Conservation (phyloP, 2,113 vertebrate genomes). For the Sakesphorus luctuosus region DNA sequence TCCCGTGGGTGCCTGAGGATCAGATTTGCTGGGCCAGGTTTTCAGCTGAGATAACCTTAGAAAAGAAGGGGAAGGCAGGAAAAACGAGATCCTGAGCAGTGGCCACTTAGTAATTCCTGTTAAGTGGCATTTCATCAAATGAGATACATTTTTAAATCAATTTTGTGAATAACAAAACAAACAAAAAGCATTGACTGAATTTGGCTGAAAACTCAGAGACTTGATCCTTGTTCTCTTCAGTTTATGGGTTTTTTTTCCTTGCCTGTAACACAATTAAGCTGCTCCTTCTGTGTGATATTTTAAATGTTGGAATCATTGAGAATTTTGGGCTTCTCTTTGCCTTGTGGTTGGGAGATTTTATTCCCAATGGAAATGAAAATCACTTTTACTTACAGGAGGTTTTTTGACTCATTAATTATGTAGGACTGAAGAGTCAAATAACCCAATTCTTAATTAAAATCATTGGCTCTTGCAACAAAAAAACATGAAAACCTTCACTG, state of each 20-base stretch:
- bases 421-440: neutral
- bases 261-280: neutral
- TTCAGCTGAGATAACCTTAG: neutral
- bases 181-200: neutral
- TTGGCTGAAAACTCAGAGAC: neutral
- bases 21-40: neutral
- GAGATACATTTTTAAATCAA: neutral
- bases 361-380: neutral
- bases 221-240: neutral
- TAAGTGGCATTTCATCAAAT: neutral
- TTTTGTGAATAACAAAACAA: neutral
- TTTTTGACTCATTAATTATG: neutral
- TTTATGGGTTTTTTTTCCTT: neutral
- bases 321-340: neutral
- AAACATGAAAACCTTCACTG: neutral
- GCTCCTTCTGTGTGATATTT: neutral
- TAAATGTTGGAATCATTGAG: neutral
- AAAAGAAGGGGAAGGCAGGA: neutral
- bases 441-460: neutral
- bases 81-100: neutral
- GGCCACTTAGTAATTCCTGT: neutral
- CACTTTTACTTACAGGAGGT: neutral
- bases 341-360: neutral
- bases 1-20: neutral
- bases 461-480: neutral